Conservation (phyloP, 2,888 invertebrate species). For the Phyto melanocephala region DNA sequence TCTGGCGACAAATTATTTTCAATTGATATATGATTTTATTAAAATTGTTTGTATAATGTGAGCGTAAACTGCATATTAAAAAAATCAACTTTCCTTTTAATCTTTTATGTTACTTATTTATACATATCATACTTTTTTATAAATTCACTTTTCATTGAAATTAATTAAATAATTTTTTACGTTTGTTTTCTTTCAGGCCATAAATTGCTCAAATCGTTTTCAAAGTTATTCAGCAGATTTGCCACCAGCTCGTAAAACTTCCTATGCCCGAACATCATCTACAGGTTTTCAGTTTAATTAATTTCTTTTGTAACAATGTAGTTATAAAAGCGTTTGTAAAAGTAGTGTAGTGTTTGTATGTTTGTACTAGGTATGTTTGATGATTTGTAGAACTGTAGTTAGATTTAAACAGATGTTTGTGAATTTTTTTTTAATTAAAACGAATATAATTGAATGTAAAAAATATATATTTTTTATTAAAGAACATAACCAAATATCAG, state of each 20-base stretch:
- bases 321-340: background rate
- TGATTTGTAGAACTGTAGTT: background rate
- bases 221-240: conserved; percentile 74
- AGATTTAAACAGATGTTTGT: background rate
- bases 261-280: conserved; percentile 75
- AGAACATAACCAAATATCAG: no score
- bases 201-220: conserved; percentile 75
- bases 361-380: background rate
- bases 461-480: no score
- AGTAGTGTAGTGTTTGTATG: background rate
- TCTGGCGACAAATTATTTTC: no score
- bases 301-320: background rate
- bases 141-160: background rate
- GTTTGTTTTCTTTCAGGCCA: conserved; percentile 70
- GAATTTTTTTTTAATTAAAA: no score
- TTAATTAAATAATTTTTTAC: background rate
- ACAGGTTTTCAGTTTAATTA: conserved; percentile 70
- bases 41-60: no score
- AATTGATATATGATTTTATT: no score
- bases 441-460: no score
- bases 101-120: no score
- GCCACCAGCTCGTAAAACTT: conserved; percentile 76
- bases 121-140: no score
- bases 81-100: no score
- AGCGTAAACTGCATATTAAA: no score